Base-by-base conservation (phyloP, 2,888 invertebrate genomes). In the Formica aserva region DNA sequence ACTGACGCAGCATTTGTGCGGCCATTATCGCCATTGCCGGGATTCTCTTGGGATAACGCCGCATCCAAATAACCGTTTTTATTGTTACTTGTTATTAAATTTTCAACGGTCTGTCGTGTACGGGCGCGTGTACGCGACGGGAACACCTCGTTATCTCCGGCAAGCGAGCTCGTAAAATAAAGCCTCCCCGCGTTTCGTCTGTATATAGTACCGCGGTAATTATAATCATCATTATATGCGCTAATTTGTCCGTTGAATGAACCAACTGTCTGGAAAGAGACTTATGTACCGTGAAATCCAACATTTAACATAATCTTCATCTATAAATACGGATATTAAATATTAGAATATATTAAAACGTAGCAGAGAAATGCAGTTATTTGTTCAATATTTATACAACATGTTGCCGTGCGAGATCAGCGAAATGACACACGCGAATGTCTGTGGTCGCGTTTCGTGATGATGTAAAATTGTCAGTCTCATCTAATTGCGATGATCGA, bases 1-100 rank as follows among this genome's bases (percentile, higher is more conserved):
- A 80, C 80, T 74, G 82, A 69, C 71, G 60, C 86, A 57, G 18
- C 66, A 76, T 83, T 82, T 76, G 71, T 38, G 78, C 75, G 18
- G 35, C 86, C 86, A 86, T 88, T 88, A 88, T 80, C 82, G 60
- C 74, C 86, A 85, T 85, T 82, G 74, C 69, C 74, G 62, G 52
- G 52, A 67, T 18, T 52, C 62, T 69, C 63, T 41, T 72, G 88
- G 81, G 81, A 81, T 71, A 77, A 72, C 55, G 77, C 66, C 38
- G 57, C 57, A 75, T 75, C 45, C 55, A 65, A 74, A 81, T 88
- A 75, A 83, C 83, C 77, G 62, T 87, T 87, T 87, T 87, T 88
- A 87, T 88, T 69, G 83, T 66, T 69, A 29, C 55, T 26, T 57
- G 78, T 85, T 80, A 72, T 88, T 85, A 69, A 88, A 88, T 74